These are phyloP conservation scores for Haplotaxodon microlepis DNA, from an alignment of 2,113 vertebrate genomes.

Conservation along the genomic window DNA sequence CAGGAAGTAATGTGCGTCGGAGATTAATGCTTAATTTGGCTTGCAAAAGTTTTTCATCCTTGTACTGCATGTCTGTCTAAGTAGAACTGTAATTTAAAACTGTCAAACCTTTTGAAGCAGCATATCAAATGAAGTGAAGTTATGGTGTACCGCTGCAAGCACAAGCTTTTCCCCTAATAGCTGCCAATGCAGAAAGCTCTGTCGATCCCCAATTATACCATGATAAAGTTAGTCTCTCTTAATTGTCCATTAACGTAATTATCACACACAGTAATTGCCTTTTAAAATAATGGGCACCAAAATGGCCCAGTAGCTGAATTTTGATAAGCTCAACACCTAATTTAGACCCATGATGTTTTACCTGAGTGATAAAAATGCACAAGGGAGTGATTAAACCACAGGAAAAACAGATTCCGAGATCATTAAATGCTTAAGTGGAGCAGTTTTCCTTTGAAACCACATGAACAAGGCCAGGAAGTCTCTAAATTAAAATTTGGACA, in stretches of 20 bases:
- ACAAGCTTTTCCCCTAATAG: slow-evolving; percentile 29
- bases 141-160: slow-evolving; percentile 6
- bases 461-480: not conserved
- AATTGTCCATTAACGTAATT: slow-evolving; percentile 61
- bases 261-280: slow-evolving; percentile 53
- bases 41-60: not conserved
- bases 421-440: slow-evolving; percentile 33
- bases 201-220: slow-evolving; percentile 45
- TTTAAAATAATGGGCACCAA: slow-evolving; percentile 56
- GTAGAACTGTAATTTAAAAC: slow-evolving; percentile 16
- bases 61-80: not conserved
- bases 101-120: slow-evolving; percentile 12
- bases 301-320: slow-evolving; percentile 42
- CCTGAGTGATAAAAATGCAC: slow-evolving; percentile 50
- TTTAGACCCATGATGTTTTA: slow-evolving; percentile 51
- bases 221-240: slow-evolving; percentile 40
- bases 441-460: not conserved
- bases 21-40: not conserved
- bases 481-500: slow-evolving; percentile 1
- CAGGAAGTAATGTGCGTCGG: not conserved
- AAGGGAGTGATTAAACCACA: slow-evolving; percentile 31
- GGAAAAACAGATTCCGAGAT: slow-evolving; percentile 13
- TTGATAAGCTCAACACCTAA: slow-evolving; percentile 38
- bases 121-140: slow-evolving; percentile 11
- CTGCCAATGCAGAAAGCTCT: slow-evolving; percentile 15